Evolutionary conservation across 2,888 invertebrate species (phyloP).

Genomic region (Adelognathus sp.): DNA sequence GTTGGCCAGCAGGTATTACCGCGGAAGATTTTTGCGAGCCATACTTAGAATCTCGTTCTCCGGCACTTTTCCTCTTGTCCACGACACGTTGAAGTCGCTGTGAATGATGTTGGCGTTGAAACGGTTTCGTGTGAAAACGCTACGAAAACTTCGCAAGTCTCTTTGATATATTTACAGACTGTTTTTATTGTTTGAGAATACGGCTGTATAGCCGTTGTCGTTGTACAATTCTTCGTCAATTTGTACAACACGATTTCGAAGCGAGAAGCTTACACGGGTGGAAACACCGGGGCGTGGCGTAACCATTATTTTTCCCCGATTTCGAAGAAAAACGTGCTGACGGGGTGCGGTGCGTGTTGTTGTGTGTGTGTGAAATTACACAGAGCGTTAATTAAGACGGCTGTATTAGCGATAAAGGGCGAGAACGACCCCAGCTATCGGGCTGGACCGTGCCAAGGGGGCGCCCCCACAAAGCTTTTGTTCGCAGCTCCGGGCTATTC

Average conservation of each 20-base stretch:
- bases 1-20: slow-evolving; percentile 39
- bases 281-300: slow-evolving; percentile 49
- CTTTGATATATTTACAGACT: slow-evolving; percentile 35
- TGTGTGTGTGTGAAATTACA: slow-evolving; percentile 41
- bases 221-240: slow-evolving; percentile 24
- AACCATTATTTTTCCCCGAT: slow-evolving; percentile 51
- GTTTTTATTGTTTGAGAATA: slow-evolving; percentile 14
- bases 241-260: slow-evolving; percentile 18
- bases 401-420: slow-evolving; percentile 69
- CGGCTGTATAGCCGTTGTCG: neutral
- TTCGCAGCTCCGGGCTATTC: slow-evolving; percentile 48
- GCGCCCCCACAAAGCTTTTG: slow-evolving; percentile 57
- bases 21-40: slow-evolving; percentile 45
- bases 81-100: slow-evolving; percentile 47
- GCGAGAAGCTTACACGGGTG: neutral
- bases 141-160: slow-evolving; percentile 23
- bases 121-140: neutral
- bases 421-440: slow-evolving; percentile 57
- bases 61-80: slow-evolving; percentile 40
- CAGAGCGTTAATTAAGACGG: slow-evolving; percentile 75
- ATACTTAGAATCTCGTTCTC: slow-evolving; percentile 40
- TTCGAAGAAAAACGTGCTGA: slow-evolving; percentile 20
- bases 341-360: slow-evolving; percentile 1
- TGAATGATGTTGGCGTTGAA: neutral
- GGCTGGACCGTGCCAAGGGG: slow-evolving; percentile 57